Conservation (phyloP, 2,888 invertebrate genomes). For the Blera fallax region DNA sequence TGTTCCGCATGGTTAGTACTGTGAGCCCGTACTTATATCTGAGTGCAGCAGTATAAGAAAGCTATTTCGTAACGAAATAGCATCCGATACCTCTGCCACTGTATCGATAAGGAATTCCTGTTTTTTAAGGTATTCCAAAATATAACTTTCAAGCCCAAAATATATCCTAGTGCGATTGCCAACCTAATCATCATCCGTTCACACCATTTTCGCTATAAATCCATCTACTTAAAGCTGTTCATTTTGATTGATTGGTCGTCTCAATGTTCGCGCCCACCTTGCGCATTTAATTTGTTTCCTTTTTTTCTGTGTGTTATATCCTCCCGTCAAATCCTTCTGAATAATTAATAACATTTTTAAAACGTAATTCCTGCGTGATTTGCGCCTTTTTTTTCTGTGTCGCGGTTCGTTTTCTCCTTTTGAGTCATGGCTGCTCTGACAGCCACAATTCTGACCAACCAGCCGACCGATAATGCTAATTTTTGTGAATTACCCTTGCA, state of each 20-base stretch:
- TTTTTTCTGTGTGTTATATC: not conserved
- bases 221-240: not conserved
- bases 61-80: no score
- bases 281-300: not conserved
- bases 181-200: not conserved
- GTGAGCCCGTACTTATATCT: no score
- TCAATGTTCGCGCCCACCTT: slow-evolving; percentile 24
- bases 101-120: no score
- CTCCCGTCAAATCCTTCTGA: slow-evolving; percentile 23
- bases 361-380: slow-evolving; percentile 27
- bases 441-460: slow-evolving; percentile 13
- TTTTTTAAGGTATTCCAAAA: no score
- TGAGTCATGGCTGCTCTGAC: slow-evolving; percentile 17
- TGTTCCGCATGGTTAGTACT: no score
- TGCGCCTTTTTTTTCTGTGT: slow-evolving; percentile 6
- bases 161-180: not conserved
- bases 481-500: slow-evolving; percentile 29
- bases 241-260: slow-evolving; percentile 25
- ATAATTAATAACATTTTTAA: slow-evolving; percentile 55
- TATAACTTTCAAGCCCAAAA: not conserved
- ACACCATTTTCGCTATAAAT: not conserved
- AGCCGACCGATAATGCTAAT: slow-evolving; percentile 37
- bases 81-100: no score
- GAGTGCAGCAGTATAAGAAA: no score
- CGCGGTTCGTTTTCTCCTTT: not conserved